Conservation (phyloP, 2,113 vertebrate species). For the Ondatra zibethicus region DNA sequence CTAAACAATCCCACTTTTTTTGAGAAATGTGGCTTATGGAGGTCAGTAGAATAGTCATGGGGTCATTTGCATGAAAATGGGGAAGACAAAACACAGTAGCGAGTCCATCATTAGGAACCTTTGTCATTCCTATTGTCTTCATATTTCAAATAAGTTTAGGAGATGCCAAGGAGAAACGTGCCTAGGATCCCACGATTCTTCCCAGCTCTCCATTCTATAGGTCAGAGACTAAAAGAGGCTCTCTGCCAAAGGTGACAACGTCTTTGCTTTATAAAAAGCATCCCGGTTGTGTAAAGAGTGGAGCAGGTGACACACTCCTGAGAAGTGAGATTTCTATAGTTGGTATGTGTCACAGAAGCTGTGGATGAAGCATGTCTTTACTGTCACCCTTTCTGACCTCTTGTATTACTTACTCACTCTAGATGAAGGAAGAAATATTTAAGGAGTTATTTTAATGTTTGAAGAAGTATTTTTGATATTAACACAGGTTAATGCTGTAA, state of each 20-base stretch:
- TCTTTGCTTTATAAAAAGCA: constrained; percentile 50
- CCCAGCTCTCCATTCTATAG: constrained; percentile 28
- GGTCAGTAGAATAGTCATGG: background rate
- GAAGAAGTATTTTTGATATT: constrained; percentile 34
- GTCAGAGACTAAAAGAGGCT: background rate
- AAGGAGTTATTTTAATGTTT: constrained; percentile 24
- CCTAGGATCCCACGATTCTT: background rate
- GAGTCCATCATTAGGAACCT: background rate
- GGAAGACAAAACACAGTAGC: background rate
- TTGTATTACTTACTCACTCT: background rate
- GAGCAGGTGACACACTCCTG: constrained; percentile 21
- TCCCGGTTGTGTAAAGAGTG: background rate
- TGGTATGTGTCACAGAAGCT: background rate
- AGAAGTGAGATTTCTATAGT: background rate
- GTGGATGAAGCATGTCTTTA: background rate
- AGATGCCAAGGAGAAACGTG: constrained; percentile 24
- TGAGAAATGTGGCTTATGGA: background rate
- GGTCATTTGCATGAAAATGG: background rate
- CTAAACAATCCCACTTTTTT: background rate
- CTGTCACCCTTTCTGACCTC: background rate
- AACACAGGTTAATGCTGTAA: background rate
- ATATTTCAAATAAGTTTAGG: constrained; percentile 47
- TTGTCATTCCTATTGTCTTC: background rate
- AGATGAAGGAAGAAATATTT: background rate
- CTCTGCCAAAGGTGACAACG: background rate